Percentiles rank a stretch among this genome's conserved stretches.
Conservation (phyloP, 1,140 invertebrate genomes). For the Drosophila parvula region DNA sequence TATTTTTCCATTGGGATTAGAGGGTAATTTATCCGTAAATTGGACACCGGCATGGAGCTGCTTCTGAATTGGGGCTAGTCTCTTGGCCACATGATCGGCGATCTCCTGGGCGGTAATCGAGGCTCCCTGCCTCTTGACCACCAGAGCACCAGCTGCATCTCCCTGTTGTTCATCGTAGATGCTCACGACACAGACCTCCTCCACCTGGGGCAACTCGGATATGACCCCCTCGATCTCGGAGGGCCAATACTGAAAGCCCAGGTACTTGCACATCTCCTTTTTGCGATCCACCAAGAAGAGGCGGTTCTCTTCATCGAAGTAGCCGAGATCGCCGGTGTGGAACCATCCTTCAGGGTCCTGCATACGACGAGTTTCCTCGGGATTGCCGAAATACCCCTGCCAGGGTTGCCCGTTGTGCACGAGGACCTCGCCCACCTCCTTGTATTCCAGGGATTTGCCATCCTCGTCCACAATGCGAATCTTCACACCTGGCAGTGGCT, state of each 20-base stretch:
- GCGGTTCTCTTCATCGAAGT: background rate
- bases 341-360: constrained; percentile 6
- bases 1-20: background rate
- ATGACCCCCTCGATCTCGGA: constrained; percentile 5
- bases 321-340: constrained; percentile 5
- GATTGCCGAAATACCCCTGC: constrained; percentile 8
- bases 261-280: constrained; percentile 1
- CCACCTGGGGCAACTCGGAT: background rate
- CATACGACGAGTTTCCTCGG: background rate
- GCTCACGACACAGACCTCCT: constrained; percentile 5
- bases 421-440: background rate
- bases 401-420: background rate
- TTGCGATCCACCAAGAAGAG: constrained; percentile 3
- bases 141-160: constrained; percentile 7
- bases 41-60: constrained; percentile 1
- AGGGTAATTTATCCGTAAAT: constrained; percentile 5
- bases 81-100: background rate
- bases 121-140: background rate
- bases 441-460: background rate
- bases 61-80: background rate
- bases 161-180: background rate
- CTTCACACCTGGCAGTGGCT: background rate
- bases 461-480: constrained; percentile 8
- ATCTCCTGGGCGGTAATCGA: background rate
- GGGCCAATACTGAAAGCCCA: background rate